phyloP scores from a whole-genome alignment of 1,140 invertebrate genomes.

The Mizuhopecten yessoensis region DNA sequence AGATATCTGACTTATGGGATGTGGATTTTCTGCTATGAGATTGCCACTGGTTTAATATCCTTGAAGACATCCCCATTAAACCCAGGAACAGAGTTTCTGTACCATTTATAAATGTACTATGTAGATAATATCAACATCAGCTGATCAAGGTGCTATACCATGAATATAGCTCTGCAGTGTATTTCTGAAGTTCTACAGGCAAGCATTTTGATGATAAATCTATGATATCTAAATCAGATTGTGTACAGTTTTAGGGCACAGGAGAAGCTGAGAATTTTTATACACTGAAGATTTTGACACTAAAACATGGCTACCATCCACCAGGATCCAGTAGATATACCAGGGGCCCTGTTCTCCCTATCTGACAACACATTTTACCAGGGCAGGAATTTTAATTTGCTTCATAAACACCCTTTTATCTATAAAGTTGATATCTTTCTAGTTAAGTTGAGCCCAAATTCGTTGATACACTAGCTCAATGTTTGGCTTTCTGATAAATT shows the following conservation, averaged over 20 bases:
- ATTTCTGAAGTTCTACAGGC: background rate
- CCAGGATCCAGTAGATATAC: background rate
- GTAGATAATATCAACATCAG: too few relatives aligned
- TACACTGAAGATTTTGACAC: background rate
- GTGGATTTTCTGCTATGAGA: too few relatives aligned
- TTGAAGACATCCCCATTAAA: too few relatives aligned
- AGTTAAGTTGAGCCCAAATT: background rate
- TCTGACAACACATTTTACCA: background rate
- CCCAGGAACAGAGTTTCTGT: too few relatives aligned
- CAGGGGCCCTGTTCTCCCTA: background rate
- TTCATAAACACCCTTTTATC: slow-evolving; percentile 9
- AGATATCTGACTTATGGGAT: too few relatives aligned
- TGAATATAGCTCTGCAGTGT: background rate
- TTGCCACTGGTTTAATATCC: too few relatives aligned
- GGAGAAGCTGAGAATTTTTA: background rate
- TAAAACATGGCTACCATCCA: background rate
- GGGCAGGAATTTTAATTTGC: background rate
- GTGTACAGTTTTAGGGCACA: background rate
- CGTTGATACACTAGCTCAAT: slow-evolving; percentile 15
- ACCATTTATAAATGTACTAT: too few relatives aligned
- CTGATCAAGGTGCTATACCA: background rate
- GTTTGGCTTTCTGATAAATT: background rate
- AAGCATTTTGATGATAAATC: background rate
- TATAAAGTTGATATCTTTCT: slow-evolving; percentile 36
- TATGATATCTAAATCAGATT: slow-evolving; percentile 29